These are phyloP conservation scores for Cottoperca gobio DNA, from an alignment of 2,797 vertebrate species.

Conservation along the genomic window DNA sequence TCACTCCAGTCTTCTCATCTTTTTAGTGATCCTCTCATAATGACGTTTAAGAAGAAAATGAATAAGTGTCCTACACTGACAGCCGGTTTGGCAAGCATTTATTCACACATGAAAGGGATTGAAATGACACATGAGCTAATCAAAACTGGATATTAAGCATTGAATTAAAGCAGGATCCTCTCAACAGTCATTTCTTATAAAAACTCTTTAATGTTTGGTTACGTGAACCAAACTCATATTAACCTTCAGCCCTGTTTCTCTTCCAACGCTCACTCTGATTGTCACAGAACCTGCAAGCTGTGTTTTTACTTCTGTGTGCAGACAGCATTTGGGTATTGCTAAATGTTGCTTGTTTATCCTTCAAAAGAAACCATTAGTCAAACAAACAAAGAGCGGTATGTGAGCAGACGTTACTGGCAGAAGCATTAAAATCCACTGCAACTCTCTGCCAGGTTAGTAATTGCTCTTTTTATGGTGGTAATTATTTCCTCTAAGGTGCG, in stretches of 20 bases:
- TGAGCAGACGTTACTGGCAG: constrained; percentile 79
- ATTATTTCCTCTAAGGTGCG: constrained; percentile 89
- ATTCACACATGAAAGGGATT: constrained; percentile 71
- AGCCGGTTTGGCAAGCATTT: constrained; percentile 70
- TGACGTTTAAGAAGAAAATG: constrained; percentile 75
- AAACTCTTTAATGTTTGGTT: constrained; percentile 57
- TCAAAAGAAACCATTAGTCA: constrained; percentile 84
- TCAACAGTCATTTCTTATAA: constrained; percentile 55
- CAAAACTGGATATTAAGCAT: constrained; percentile 78
- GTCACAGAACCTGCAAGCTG: constrained; percentile 52
- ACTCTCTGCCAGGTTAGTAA: constrained; percentile 89
- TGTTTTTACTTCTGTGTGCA: constrained; percentile 68
- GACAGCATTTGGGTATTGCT: constrained; percentile 65
- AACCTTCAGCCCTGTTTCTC: constrained; percentile 55
- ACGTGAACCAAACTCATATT: constrained; percentile 58
- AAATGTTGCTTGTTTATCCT: constrained; percentile 78
- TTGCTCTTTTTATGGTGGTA: constrained; percentile 89
- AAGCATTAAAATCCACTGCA: constrained; percentile 82
- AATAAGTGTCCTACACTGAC: constrained; percentile 75
- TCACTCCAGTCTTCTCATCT: constrained; percentile 64
- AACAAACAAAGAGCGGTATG: constrained; percentile 82
- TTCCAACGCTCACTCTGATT: constrained; percentile 41
- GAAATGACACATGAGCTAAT: constrained; percentile 77
- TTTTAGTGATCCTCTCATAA: constrained; percentile 79
- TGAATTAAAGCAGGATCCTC: constrained; percentile 59